Evolutionary conservation across 2,797 vertebrate genomes (phyloP).

Genomic region (Sternarchorhynchus goeldii): DNA sequence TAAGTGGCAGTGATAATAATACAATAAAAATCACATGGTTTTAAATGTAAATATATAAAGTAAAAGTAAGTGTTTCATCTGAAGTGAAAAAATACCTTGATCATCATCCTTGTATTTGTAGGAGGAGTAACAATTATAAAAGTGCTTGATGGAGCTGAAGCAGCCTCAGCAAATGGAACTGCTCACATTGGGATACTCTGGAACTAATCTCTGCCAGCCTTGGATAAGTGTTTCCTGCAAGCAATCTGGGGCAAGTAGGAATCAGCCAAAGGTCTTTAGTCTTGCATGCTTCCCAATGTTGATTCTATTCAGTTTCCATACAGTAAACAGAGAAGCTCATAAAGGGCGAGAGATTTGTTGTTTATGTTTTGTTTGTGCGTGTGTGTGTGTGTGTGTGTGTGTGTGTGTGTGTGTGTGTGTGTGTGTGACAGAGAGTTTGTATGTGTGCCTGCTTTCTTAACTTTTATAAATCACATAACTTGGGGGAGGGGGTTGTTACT

Average conservation of each 20-base stretch:
- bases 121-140: neutral
- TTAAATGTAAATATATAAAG: neutral
- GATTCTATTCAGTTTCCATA: neutral
- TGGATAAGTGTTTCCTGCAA: neutral
- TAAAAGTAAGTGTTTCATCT: neutral
- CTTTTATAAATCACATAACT: too few relatives aligned
- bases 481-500: too few relatives aligned
- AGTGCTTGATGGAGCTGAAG: neutral
- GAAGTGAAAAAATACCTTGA: neutral
- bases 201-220: neutral
- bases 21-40: neutral
- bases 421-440: too few relatives aligned
- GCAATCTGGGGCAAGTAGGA: slow-evolving; percentile 8
- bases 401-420: too few relatives aligned
- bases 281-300: slow-evolving; percentile 11
- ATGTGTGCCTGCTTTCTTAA: too few relatives aligned
- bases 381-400: too few relatives aligned
- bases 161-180: neutral
- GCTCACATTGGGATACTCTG: neutral
- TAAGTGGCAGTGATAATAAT: too few relatives aligned
- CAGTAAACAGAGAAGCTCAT: neutral
- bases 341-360: neutral
- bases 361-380: neutral
- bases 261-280: slow-evolving; percentile 6
- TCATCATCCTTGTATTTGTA: neutral